Percentiles rank a stretch among this genome's conserved stretches.
These are phyloP conservation scores for Hippocampus abdominalis DNA, from an alignment of 2,113 vertebrate genomes.

Conservation along the genomic window DNA sequence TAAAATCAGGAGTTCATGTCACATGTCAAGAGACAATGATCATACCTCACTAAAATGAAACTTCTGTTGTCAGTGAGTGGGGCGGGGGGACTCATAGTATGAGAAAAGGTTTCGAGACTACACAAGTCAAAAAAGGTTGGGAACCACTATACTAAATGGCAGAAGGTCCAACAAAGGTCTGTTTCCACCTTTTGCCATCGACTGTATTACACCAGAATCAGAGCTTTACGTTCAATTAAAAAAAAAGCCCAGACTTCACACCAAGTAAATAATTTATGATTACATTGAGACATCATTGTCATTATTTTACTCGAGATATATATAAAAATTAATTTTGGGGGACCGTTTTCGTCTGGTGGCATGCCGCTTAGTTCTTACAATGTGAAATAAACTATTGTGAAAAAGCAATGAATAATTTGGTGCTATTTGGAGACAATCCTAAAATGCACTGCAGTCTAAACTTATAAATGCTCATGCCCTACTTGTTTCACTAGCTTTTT, in stretches of 20 bases:
- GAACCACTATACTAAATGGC: background rate
- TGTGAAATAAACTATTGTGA: background rate
- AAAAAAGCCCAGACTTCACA: background rate
- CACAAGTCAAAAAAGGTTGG: no score
- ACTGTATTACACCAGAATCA: background rate
- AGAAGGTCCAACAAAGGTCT: background rate
- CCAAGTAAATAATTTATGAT: background rate
- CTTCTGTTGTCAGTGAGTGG: background rate
- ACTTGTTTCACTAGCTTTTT: background rate
- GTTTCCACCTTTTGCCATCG: background rate
- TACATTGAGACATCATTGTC: background rate
- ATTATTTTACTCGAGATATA: background rate
- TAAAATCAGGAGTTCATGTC: slow-evolving; percentile 4
- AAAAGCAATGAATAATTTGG: background rate
- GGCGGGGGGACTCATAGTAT: no score
- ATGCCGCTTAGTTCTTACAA: background rate
- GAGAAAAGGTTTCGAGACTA: no score
- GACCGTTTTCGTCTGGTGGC: background rate
- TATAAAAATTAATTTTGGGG: background rate
- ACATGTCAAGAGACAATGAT: background rate
- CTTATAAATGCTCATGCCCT: background rate
- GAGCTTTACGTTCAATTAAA: background rate
- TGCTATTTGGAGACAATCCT: no score
- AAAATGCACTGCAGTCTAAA: background rate
- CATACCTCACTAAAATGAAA: background rate